Percentiles rank a stretch among this genome's conserved stretches.
These are phyloP conservation scores for Anabacerthia variegaticeps DNA, from an alignment of 2,797 vertebrate species.

Conservation along the genomic window DNA sequence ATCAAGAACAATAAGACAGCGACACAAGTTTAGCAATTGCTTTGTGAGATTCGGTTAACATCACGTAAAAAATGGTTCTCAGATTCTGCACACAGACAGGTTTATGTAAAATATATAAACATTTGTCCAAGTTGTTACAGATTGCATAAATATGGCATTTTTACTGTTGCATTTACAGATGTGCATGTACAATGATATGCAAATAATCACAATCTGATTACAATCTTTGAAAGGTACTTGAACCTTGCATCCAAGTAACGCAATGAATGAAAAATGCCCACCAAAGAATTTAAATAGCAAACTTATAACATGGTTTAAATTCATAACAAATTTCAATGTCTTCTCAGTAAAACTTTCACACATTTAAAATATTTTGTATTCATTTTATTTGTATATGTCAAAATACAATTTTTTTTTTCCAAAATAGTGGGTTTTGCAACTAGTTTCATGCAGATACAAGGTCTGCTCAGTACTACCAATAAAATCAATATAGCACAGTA, in stretches of 20 bases:
- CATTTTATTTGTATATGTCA: slow-evolving; percentile 89
- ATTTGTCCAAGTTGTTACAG: slow-evolving; percentile 78
- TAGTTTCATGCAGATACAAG: slow-evolving; percentile 88
- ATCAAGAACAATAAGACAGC: not conserved
- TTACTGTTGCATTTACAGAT: slow-evolving; percentile 78
- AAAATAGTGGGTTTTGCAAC: slow-evolving; percentile 86
- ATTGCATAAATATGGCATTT: slow-evolving; percentile 79
- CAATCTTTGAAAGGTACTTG: slow-evolving; percentile 74
- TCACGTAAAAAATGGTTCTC: slow-evolving; percentile 69
- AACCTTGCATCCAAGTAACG: slow-evolving; percentile 67
- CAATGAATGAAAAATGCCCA: slow-evolving; percentile 73
- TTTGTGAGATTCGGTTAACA: slow-evolving; percentile 26
- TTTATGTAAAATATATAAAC: slow-evolving; percentile 83
- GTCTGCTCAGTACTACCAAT: slow-evolving; percentile 87
- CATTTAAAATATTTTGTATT: slow-evolving; percentile 86
- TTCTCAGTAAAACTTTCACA: slow-evolving; percentile 81
- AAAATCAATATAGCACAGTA: slow-evolving; percentile 86
- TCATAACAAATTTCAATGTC: slow-evolving; percentile 43
- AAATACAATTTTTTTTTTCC: slow-evolving; percentile 85
- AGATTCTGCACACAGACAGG: slow-evolving; percentile 76
- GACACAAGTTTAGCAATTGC: not conserved
- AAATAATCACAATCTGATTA: slow-evolving; percentile 77
- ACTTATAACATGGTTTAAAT: slow-evolving; percentile 70
- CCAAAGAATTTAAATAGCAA: slow-evolving; percentile 71
- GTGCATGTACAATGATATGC: slow-evolving; percentile 77